Base-by-base conservation (phyloP, 2,888 invertebrate species). In the Catotricha subobsoleta region DNA sequence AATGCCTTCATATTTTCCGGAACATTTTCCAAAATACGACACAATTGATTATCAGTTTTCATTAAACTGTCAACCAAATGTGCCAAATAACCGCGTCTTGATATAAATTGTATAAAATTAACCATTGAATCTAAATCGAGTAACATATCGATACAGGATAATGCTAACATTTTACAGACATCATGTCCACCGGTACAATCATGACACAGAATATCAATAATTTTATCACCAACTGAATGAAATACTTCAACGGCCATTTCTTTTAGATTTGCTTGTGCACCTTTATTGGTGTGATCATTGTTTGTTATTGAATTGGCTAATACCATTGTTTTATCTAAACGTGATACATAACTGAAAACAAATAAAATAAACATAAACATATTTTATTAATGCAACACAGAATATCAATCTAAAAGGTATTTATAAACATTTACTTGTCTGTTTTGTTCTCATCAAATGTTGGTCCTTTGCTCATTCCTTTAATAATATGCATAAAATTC, bases 161-260 rank as follows among this genome's bases (percentile, higher is more conserved):
- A 65, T 1, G 90, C 82, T 41, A 88, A 67, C 80, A 91, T 87
- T 61, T 86, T 77, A 53, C 86, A 86, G 10, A 92, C 79, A 50
- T 90, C 86, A 54, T 88, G 87, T 0, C 87, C 87, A 2, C 83
- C 80, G 9, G 83, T 80, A 44, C 83, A 83, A 60, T 92, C 91
- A 41, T 83, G 76, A 49, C 88, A 87, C 40, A 91, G 60, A 27
- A 76, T 76, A 49, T 83, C 78, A 55, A 87, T 76, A 36, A 91
- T 59, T 52, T 78, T 77, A 47, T 84, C 82, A 0, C 88, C 87
- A 49, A 83, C 86, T 4, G 75, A 71, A 15, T 72, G 67, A 19
- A 88, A 67, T 0, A 77, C 71, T 47, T 75, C 72, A 16, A 73
- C 64, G 2, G 75, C 54, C 52, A 62, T 55, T 20, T 52, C 51